Conservation (phyloP, 1,140 invertebrate genomes). For the Diorhabda carinulata region DNA sequence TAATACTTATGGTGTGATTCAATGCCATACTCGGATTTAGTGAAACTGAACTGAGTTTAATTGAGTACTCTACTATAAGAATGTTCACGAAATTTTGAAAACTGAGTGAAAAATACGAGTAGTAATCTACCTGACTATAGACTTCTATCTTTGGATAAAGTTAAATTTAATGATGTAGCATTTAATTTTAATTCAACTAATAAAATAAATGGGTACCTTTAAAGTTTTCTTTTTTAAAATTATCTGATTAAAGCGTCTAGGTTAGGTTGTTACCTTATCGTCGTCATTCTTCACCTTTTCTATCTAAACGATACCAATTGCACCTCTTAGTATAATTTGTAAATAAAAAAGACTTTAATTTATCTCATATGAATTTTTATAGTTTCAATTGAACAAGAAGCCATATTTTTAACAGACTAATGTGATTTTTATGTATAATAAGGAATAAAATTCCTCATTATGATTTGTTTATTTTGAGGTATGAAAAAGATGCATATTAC, state of each 20-base stretch:
- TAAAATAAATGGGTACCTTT: not conserved
- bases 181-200: conserved; percentile 1
- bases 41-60: too few species aligned
- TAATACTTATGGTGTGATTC: too few species aligned
- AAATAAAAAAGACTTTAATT: not conserved
- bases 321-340: conserved; percentile 1
- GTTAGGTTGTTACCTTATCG: not conserved
- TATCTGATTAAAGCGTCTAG: not conserved
- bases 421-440: too few species aligned
- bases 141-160: not conserved
- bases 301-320: conserved; percentile 1
- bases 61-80: too few species aligned
- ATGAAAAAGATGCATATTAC: too few species aligned
- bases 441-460: too few species aligned
- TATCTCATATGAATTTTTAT: too few species aligned
- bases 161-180: not conserved
- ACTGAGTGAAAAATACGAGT: not conserved
- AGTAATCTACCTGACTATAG: not conserved
- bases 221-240: conserved; percentile 1
- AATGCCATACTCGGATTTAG: too few species aligned
- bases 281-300: not conserved
- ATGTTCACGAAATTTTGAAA: too few species aligned
- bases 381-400: too few species aligned
- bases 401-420: too few species aligned
- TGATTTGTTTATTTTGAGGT: too few species aligned